Evolutionary conservation across 2,797 vertebrate genomes (phyloP).

Genomic region (Synanceia verrucosa): DNA sequence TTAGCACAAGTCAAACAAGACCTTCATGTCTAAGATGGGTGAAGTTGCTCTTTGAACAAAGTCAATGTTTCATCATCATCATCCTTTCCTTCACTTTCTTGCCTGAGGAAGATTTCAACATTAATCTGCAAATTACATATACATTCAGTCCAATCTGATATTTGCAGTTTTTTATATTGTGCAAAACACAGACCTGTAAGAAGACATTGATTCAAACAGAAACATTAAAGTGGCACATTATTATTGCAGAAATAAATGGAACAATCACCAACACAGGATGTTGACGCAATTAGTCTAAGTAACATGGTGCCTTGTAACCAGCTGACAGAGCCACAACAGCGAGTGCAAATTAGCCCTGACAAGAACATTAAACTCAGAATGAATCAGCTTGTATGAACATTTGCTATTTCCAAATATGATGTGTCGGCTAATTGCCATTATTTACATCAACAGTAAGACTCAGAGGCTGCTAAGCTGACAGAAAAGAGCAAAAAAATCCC

Average conservation of each 20-base stretch:
- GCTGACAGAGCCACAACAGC: conserved; percentile 32
- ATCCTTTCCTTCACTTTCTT: conserved; percentile 16
- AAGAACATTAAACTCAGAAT: conserved; percentile 64
- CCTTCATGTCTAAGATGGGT: neutral
- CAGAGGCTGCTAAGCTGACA: conserved; percentile 36
- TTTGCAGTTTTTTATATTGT: neutral
- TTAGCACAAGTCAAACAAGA: no score
- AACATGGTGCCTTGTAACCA: conserved; percentile 14
- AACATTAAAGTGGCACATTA: conserved; percentile 6
- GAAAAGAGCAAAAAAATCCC: conserved; percentile 54
- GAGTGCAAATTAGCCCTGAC: conserved; percentile 58
- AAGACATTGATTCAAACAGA: conserved; percentile 9
- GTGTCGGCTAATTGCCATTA: conserved; percentile 56
- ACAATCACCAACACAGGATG: conserved; percentile 22
- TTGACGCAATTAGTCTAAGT: conserved; percentile 55
- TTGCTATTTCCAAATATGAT: conserved; percentile 54
- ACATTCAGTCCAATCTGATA: conserved; percentile 9
- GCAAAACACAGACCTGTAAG: conserved; percentile 1
- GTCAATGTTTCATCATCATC: conserved; percentile 10
- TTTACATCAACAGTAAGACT: conserved; percentile 57
- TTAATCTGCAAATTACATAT: conserved; percentile 18
- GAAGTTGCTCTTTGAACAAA: neutral
- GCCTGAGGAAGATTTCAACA: conserved; percentile 27
- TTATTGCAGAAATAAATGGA: conserved; percentile 22
- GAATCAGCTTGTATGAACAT: conserved; percentile 63